Base-by-base conservation (phyloP, 1,140 invertebrate genomes). In the Hydropsyche tenuis region DNA sequence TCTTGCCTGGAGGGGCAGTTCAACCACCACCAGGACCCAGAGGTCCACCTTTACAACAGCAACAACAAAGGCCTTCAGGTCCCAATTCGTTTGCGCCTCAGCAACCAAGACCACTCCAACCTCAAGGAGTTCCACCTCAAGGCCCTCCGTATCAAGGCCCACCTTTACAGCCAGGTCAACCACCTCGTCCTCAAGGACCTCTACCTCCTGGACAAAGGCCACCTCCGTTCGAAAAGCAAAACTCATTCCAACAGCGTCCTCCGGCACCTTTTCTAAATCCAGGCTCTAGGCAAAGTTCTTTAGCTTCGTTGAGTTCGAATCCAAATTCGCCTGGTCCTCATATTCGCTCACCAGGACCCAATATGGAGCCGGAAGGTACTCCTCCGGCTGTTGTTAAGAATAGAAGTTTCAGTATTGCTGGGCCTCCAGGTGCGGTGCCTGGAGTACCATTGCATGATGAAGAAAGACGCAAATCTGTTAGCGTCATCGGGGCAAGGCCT, bases 361-460 rank as follows among this genome's bases (percentile, higher is more conserved):
- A 45, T 11, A 76, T 78, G 74, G 74, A 76, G 20, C 69, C 72
- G 9, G 74, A 78, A 66, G 69, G 48, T 20, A 69, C 56, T n/a
- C 73, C 74, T 48, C 77, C 81, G 18, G 80, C 80, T 71, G 74
- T 79, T 66, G 73, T 80, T 25, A 86, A 86, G 80, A 83, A 81
- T 22, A 81, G 85, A 79, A 86, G 85, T 74, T 86, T 79, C 71
- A 86, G 85, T 70, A 85, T 86, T 78, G 81, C 84, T 62, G 85
- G 83, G 45, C 83, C 84, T 56, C 81, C 83, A 23, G 83, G 82
- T n/a, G 27, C 73, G 5, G 78, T 82, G 66, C 81, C 81, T 30
- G 83, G 81, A 63, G 81, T 82, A 53, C 79, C 84, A 42, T 82
- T 82, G 79, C 76, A 79, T 69, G 84, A 85, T 65, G 84, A 84